Percentiles rank a stretch among this genome's conserved stretches.
phyloP scores from a whole-genome alignment of 2,888 invertebrate genomes.

The Lasioglossum villosulum region DNA sequence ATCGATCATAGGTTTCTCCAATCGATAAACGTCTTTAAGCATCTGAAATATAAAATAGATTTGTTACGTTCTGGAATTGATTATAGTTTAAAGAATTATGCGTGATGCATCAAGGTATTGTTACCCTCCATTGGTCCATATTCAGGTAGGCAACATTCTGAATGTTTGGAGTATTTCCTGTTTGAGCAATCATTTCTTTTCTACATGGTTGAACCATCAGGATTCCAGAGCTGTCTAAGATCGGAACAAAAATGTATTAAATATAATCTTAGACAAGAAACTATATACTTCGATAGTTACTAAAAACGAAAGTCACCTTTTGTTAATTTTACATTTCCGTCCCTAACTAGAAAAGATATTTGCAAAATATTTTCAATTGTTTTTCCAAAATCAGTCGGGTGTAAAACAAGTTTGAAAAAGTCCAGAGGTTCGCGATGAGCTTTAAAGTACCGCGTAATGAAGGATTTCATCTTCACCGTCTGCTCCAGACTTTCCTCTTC shows the following conservation, averaged over 20 bases:
- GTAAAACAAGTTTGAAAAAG: constrained; percentile 87
- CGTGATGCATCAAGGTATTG: constrained; percentile 27
- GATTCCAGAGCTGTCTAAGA: constrained; percentile 70
- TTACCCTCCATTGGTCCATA: constrained; percentile 87
- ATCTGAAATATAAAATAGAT: constrained; percentile 68
- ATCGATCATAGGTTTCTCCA: constrained; percentile 78
- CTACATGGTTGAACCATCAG: constrained; percentile 77
- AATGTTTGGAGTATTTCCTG: constrained; percentile 82
- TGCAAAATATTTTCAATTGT: constrained; percentile 89
- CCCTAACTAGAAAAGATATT: constrained; percentile 87
- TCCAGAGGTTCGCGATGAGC: constrained; percentile 85
- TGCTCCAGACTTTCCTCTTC: constrained; percentile 86
- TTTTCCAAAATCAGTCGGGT: constrained; percentile 87
- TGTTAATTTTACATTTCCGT: constrained; percentile 85
- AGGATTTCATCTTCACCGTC: constrained; percentile 86
- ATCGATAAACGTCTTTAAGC: constrained; percentile 69
- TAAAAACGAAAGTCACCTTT: constrained; percentile 81
- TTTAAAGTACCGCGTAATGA: constrained; percentile 84
- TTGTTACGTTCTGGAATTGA: constrained; percentile 1
- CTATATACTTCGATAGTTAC: neutral
- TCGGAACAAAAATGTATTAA: neutral
- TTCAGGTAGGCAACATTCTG: constrained; percentile 87
- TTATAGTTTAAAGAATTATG: constrained; percentile 48
- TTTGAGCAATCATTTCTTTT: constrained; percentile 73
- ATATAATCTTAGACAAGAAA: neutral